Evolutionary conservation across 2,113 vertebrate genomes (phyloP), one percentile per base, ranked within the genome.

Genomic region (Calidris pugnax): DNA sequence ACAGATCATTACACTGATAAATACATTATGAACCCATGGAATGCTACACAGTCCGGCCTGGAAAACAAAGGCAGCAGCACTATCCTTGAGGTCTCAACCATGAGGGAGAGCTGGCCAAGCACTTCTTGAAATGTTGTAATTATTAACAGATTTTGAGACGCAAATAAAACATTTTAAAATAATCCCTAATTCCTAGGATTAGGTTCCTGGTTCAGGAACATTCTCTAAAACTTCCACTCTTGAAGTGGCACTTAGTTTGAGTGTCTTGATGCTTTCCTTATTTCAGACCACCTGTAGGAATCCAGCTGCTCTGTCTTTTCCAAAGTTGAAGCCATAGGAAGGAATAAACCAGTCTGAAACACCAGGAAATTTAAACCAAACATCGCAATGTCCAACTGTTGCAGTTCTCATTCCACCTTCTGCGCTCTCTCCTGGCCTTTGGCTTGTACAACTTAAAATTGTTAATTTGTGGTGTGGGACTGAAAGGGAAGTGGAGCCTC

Each of bases 1-100:
- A 97, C 97, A 85, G 95, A 90, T 85, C 89, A 91, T 94, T 94
- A 97, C 95, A 97, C 68, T 88, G 88, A 96, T 85, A 97, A 96
- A 93, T 94, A 97, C 91, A 90, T 62, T 66, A 93, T 81, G 93
- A 92, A 93, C 72, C 85, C 72, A 81, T 72, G 96, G 97, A 97
- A 97, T 95, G 94, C 94, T 93, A 91, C 63, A 81, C 35, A 95
- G 91, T 72, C 75, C 90, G 87, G 85, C 85, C 68, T 88, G 92
- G 72, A 93, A 96, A 96, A 95, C 45, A 93, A 94, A 96, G 91
- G 89, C 85, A 94, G 81, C 89, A 91, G 78, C 72, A 60, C 55
- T 55, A 84, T 72, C 92, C 68, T 95, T 78, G 71, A 95, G 60
- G 85, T 83, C 60, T 90, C 51, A 86, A 45, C 56, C 37, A 59